These are phyloP conservation scores for Drosophila persimilis DNA, from an alignment of 1,140 invertebrate species.

Conservation along the genomic window DNA sequence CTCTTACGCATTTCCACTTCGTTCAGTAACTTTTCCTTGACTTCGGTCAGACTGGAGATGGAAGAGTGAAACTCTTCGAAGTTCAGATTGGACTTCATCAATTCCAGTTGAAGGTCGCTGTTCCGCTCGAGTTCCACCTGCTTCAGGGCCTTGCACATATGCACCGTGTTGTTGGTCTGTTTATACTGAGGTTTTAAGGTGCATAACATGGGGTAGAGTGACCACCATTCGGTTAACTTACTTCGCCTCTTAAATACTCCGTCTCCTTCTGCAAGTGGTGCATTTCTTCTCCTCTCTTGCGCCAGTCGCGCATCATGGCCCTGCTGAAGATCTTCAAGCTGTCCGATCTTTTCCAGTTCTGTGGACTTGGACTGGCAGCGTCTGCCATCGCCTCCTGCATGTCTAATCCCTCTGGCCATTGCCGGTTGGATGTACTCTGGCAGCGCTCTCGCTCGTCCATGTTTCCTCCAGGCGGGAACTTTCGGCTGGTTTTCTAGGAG, in stretches of 20 bases:
- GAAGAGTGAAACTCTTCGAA: conserved; percentile 31
- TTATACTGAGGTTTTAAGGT: conserved; percentile 32
- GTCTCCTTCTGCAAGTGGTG: conserved; percentile 40
- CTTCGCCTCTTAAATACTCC: conserved; percentile 34
- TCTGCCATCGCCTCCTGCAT: not conserved
- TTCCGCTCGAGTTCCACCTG: conserved; percentile 67
- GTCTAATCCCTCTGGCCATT: not conserved
- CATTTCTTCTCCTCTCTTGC: conserved; percentile 56
- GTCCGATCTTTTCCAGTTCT: not conserved
- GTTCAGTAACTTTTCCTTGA: conserved; percentile 36
- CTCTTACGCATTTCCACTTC: conserved; percentile 20
- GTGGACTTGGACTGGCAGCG: not conserved
- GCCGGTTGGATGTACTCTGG: too few relatives aligned
- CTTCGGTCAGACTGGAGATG: conserved; percentile 37
- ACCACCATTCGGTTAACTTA: conserved; percentile 24
- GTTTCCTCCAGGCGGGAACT: too few relatives aligned
- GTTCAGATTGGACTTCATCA: conserved; percentile 48
- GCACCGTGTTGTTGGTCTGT: conserved; percentile 56
- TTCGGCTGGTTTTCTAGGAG: too few relatives aligned
- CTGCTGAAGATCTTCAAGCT: conserved; percentile 58
- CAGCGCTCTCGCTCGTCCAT: not conserved
- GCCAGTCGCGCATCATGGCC: conserved; percentile 69
- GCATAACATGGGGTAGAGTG: too few relatives aligned
- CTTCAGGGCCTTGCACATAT: conserved; percentile 58
- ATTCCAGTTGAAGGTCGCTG: conserved; percentile 53